Evolutionary conservation across 1,140 invertebrate genomes (phyloP), one percentile per base, ranked within the genome.

Genomic region (Carposina sasakii): DNA sequence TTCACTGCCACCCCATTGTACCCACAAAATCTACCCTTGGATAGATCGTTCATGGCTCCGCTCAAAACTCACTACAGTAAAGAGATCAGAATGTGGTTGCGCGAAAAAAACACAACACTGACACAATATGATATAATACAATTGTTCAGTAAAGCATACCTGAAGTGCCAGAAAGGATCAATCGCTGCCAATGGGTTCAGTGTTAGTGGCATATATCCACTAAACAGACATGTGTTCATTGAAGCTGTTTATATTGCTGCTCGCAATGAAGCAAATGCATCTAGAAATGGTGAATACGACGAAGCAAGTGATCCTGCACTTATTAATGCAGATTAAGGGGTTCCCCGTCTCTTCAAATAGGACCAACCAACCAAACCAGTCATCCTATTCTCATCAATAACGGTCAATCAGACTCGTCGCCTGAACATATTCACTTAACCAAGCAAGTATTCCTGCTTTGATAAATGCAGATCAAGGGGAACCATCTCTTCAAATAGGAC

Each of bases 11-110:
- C 65, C 72, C 6, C 72, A 81, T 40, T 54, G 42, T 16, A 74
- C 63, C 0, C 71, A 79, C 48, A 60, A 64, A 36, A 30, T 84
- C 16, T 84, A 51, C 74, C 74, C 15, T 33, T 67, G 41, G 75
- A 81, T 46, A 52, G 61, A 15, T 33, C 56, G 2, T 67, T 83
- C 41, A 78, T 78, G 65, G 47, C 47, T 19, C 64, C 68, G 24
- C 49, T 60, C 6, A 62, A 50, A 16, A 36, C 50, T 20, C 59
- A 63, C 24, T 12, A 34, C 37, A 46, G 39, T 36, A 16, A 45
- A 39, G 24, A 33, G 24, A 13, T 48, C 6, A 46, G 49, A 41
- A 57, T 41, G 21, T 52, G 54, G 54, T 36, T 71, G 31, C 52
- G 52, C 31, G 37, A 53, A 9, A 50, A 68, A 22, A 67, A 62